Evolutionary conservation across 2,797 vertebrate species (phyloP), one percentile per base, ranked within the genome.

Genomic region (Clarias fuscus): DNA sequence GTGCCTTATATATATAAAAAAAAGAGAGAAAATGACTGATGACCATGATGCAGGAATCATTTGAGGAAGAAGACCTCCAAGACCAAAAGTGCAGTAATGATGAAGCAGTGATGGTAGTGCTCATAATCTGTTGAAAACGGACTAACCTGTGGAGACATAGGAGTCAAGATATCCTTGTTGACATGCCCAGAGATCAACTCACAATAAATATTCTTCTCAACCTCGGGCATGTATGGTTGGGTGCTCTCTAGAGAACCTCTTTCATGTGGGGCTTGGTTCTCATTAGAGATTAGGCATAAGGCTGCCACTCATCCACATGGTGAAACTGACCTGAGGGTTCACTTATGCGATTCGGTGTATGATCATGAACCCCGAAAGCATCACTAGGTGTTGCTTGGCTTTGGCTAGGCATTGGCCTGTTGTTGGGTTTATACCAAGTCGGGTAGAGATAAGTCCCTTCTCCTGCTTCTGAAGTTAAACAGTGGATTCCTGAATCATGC

Each of bases 111-210:
- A 40, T 40, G 33, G 59, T 24, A 62, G 33, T 62, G 13, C 20
- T 3, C 58, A 79, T 40, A 24, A 40, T 62, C 30, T 24, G 5
- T 62, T 17, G 86, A 14, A 90, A 37, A 93, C 92, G 91, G 89
- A 56, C 93, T 93, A 92, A 95, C 94, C 94, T 94, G 92, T 0
- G 81, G 85, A 80, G 83, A 75, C 59, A 84, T 40, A 11, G 82
- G 53, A 13, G 70, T 11, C 62, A 62, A n/a, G 6, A 76, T 83
- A 7, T 84, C 79, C 61, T 70, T 80, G 76, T 78, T 81, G 30
- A 40, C 40, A 30, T 61, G 43, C 4, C 37, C 58, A 7, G 79
- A 71, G 80, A 59, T 48, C 33, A 20, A 65, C 30, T 85, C 82
- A 53, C 37, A 81, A 84, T 48, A 81, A 73, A 77, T 15, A 13